A percentile compares a stretch with the other conserved stretches of the same genome.
Conservation (phyloP, 2,113 vertebrate species). For the Petaurus breviceps region DNA sequence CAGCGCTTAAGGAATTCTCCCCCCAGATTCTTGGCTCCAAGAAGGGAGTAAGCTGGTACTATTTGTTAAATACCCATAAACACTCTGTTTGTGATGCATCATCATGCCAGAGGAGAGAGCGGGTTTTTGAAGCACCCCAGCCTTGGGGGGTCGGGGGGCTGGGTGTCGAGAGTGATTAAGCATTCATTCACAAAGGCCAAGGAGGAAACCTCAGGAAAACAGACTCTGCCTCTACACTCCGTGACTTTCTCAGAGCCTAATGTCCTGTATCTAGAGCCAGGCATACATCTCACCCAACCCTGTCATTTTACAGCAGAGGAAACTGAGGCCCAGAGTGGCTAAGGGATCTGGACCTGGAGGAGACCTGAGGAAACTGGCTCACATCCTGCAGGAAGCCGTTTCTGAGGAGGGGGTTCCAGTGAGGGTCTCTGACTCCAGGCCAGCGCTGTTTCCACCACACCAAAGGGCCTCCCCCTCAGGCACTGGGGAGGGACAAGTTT, state of each 20-base stretch:
- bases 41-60: neutral
- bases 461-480: too few relatives aligned
- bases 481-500: neutral
- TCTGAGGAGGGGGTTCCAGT: neutral
- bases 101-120: neutral
- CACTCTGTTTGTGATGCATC: neutral
- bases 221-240: neutral
- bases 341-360: neutral
- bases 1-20: conserved; percentile 49
- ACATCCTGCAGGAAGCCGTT: neutral
- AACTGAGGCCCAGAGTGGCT: neutral
- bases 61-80: neutral
- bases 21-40: neutral
- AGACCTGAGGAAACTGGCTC: neutral
- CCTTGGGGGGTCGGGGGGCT: neutral
- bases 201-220: too few relatives aligned
- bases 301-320: neutral
- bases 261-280: neutral
- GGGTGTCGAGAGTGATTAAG: too few relatives aligned
- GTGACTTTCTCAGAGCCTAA: neutral
- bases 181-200: too few relatives aligned
- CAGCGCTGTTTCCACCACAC: neutral
- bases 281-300: neutral
- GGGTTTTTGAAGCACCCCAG: neutral
- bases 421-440: neutral